Conservation (phyloP, 2,888 invertebrate genomes). For the Psococerastis gibbosa region DNA sequence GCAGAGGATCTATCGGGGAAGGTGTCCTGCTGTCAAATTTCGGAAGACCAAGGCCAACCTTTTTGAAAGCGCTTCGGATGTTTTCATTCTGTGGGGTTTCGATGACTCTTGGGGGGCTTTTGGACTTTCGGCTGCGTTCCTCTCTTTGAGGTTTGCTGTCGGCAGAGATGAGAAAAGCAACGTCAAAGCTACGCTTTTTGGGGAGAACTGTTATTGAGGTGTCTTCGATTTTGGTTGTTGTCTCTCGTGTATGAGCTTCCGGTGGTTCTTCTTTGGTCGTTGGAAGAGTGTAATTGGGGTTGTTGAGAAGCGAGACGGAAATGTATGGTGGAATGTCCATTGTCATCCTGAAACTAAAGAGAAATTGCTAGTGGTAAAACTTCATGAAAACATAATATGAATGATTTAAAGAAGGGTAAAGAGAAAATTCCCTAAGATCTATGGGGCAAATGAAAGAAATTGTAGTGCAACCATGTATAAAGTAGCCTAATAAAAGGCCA, state of each 20-base stretch:
- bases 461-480: no score
- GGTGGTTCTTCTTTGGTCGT: slow-evolving; percentile 18
- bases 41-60: slow-evolving; percentile 17
- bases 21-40: slow-evolving; percentile 12
- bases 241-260: slow-evolving; percentile 15
- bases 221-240: slow-evolving; percentile 14
- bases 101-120: slow-evolving; percentile 18
- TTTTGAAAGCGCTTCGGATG: slow-evolving; percentile 15
- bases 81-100: slow-evolving; percentile 17
- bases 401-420: no score
- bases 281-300: slow-evolving; percentile 16
- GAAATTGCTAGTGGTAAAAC: no score
- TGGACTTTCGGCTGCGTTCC: slow-evolving; percentile 23
- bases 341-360: slow-evolving; percentile 23
- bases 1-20: slow-evolving; percentile 10
- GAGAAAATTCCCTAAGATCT: no score
- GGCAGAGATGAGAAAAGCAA: slow-evolving; percentile 75
- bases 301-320: slow-evolving; percentile 20
- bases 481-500: no score
- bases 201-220: slow-evolving; percentile 25
- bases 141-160: slow-evolving; percentile 48
- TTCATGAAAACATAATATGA: no score
- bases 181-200: slow-evolving; percentile 70
- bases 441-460: no score
- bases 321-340: slow-evolving; percentile 28